Conservation (phyloP, 1,140 invertebrate genomes). For the Nephotettix cincticeps region DNA sequence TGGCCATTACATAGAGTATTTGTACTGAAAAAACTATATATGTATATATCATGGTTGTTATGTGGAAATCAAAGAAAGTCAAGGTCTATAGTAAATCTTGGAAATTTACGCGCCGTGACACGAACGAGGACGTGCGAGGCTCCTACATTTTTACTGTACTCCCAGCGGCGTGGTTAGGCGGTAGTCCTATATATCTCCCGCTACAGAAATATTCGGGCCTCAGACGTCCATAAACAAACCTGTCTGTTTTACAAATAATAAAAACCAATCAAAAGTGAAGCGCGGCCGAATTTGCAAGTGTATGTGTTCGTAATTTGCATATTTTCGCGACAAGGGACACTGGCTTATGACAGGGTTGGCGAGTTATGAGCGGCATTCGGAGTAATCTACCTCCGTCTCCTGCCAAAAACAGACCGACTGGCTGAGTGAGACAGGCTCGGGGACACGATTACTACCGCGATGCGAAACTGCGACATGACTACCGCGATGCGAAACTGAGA, state of each 20-base stretch:
- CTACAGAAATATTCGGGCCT: background rate
- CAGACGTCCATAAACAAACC: background rate
- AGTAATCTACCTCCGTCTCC: background rate
- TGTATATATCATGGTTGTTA: too few relatives aligned
- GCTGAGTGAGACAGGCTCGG: too few relatives aligned
- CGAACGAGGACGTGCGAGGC: too few relatives aligned
- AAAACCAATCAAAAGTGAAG: constrained; percentile 22
- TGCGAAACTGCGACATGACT: too few relatives aligned
- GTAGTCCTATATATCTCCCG: background rate
- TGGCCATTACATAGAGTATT: too few relatives aligned
- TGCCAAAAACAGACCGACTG: background rate
- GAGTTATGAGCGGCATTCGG: background rate
- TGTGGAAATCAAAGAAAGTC: too few relatives aligned
- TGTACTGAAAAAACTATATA: too few relatives aligned
- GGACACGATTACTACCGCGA: too few relatives aligned
- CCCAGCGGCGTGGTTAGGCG: background rate
- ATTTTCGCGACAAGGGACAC: constrained; percentile 12
- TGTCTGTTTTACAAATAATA: constrained; percentile 13
- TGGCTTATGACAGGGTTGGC: background rate
- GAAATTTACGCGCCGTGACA: too few relatives aligned
- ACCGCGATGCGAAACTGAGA: too few relatives aligned
- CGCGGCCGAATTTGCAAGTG: constrained; percentile 10
- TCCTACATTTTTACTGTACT: too few relatives aligned
- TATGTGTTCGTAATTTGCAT: constrained; percentile 17
- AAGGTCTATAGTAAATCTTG: too few relatives aligned